Percentiles rank a stretch among this genome's conserved stretches.
Conservation (phyloP, 1,140 invertebrate species). For the Drosophila seguyi region DNA sequence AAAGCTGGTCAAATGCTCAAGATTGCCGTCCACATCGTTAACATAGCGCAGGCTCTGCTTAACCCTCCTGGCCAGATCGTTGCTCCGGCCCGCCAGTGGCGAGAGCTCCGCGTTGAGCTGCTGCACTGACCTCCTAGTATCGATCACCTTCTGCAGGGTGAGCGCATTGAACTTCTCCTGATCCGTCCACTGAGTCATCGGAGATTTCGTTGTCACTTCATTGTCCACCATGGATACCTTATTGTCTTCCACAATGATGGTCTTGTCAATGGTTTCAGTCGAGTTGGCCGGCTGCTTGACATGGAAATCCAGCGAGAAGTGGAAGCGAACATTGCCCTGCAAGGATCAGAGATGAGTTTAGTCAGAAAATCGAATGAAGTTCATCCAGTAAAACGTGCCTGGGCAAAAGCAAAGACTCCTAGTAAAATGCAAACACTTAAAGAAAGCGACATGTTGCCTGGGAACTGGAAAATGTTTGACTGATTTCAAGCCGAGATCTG, state of each 20-base stretch:
- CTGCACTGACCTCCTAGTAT: conserved; percentile 42
- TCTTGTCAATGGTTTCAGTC: conserved; percentile 39
- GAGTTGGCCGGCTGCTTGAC: conserved; percentile 51
- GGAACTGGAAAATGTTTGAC: conserved; percentile 47
- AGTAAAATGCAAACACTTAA: conserved; percentile 36
- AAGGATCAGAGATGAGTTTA: conserved; percentile 1
- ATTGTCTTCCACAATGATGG: conserved; percentile 60
- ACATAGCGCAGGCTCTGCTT: conserved; percentile 66
- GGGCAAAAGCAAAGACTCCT: conserved; percentile 3
- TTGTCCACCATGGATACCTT: conserved; percentile 42
- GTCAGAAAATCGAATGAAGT: not conserved
- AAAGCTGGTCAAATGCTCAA: conserved; percentile 44
- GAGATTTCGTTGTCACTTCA: conserved; percentile 12
- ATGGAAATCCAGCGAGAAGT: conserved; percentile 62
- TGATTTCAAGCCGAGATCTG: conserved; percentile 51
- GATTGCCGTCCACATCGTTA: conserved; percentile 56
- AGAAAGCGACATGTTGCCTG: conserved; percentile 46
- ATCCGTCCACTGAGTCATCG: conserved; percentile 26
- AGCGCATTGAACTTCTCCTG: conserved; percentile 27
- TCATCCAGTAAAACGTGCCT: conserved; percentile 33
- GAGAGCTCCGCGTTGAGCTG: conserved; percentile 58
- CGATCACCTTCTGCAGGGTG: conserved; percentile 34
- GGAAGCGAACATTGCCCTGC: conserved; percentile 56
- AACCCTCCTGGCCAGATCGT: conserved; percentile 55
- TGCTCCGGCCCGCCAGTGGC: conserved; percentile 63